Evolutionary conservation across 2,113 vertebrate genomes (phyloP).

Genomic region (Ardeotis arabs): DNA sequence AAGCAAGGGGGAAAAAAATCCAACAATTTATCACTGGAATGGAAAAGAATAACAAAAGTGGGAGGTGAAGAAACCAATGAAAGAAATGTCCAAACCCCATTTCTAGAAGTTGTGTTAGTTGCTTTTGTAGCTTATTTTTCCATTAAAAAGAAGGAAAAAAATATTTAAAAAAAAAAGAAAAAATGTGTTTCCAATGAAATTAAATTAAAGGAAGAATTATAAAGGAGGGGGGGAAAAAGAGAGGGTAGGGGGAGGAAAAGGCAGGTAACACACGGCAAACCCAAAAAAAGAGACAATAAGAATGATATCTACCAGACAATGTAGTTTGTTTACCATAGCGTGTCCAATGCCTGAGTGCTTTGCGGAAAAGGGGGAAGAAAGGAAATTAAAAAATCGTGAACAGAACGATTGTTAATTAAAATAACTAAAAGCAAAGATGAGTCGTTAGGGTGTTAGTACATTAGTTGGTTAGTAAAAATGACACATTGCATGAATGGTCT

Average conservation of each 20-base stretch:
- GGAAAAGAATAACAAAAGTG: not conserved
- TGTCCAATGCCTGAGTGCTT: conserved; percentile 99
- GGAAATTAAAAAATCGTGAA: conserved; percentile 99
- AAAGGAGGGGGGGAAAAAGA: conserved; percentile 64
- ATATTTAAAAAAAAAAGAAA: not conserved
- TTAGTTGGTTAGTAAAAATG: conserved; percentile 98
- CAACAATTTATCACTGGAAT: not conserved
- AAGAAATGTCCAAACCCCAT: conserved; percentile 60
- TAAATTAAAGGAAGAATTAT: conserved; percentile 72
- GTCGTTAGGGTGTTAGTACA: conserved; percentile 88
- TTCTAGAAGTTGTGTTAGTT: conserved; percentile 63
- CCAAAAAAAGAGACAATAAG: conserved; percentile 99
- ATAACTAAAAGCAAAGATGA: conserved; percentile 94
- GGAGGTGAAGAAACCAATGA: conserved; percentile 11
- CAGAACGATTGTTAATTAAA: conserved; percentile 99
- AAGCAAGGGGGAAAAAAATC: not conserved
- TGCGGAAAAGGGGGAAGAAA: conserved; percentile 99
- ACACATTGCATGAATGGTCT: conserved; percentile 95
- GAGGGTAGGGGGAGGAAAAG: conserved; percentile 71
- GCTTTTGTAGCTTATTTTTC: conserved; percentile 55
- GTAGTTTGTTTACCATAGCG: conserved; percentile 99
- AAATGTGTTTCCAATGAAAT: conserved; percentile 81
- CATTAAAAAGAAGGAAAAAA: not conserved
- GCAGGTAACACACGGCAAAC: conserved; percentile 98
- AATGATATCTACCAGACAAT: conserved; percentile 99